A percentile compares a stretch with the other conserved stretches of the same genome.
phyloP scores from a whole-genome alignment of 2,888 invertebrate genomes.

The Xanthostigma xanthostigma region DNA sequence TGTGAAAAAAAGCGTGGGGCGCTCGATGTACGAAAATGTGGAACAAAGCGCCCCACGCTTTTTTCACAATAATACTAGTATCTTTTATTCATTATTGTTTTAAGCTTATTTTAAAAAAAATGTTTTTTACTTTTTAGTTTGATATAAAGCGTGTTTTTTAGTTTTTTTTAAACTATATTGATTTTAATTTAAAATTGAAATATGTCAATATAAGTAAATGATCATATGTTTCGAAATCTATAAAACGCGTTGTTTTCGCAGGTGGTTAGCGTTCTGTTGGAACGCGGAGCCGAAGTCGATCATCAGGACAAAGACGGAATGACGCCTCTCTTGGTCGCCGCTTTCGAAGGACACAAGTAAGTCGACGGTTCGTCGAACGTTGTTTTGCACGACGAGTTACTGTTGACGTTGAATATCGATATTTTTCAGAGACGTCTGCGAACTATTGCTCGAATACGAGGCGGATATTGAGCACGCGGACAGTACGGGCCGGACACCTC shows the following conservation, averaged over 20 bases:
- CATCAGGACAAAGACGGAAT: conserved; percentile 75
- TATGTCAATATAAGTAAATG: too few relatives aligned
- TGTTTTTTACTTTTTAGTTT: too few relatives aligned
- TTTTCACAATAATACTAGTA: too few relatives aligned
- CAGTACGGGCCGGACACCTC: conserved; percentile 63
- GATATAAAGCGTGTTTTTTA: too few relatives aligned
- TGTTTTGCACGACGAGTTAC: background rate
- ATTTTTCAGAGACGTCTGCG: conserved; percentile 62
- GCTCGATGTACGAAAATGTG: too few relatives aligned
- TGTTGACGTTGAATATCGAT: background rate
- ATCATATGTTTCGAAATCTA: too few relatives aligned
- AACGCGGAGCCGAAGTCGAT: conserved; percentile 68
- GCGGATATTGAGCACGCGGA: conserved; percentile 85
- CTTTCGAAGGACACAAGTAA: conserved; percentile 78
- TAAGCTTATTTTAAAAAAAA: too few relatives aligned
- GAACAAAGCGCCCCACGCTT: too few relatives aligned
- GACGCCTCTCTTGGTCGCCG: conserved; percentile 76
- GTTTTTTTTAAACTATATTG: too few relatives aligned
- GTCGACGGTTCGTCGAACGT: conserved; percentile 14
- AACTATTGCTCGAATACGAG: conserved; percentile 77
- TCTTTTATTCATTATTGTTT: too few relatives aligned
- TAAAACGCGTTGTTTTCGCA: conserved; percentile 18
- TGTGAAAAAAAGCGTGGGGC: too few relatives aligned
- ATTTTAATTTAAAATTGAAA: too few relatives aligned
- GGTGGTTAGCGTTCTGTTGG: conserved; percentile 58